Evolutionary conservation across 1,140 invertebrate species (phyloP), one percentile per base, ranked within the genome.

Genomic region (fruit fly (Drosophila melanogaster)): DNA sequence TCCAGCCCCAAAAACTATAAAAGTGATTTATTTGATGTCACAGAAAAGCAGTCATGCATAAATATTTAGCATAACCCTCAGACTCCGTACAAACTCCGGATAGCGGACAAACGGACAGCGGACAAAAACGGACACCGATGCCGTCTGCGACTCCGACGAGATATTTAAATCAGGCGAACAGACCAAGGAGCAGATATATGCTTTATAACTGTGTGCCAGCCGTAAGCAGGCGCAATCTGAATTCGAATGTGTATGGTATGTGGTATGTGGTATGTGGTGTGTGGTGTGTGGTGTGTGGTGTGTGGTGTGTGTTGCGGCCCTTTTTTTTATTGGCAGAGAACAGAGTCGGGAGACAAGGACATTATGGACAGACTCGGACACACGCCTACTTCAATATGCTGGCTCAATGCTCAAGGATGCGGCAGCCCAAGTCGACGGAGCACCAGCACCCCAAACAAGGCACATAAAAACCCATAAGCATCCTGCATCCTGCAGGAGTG

Each of bases 11-110:
- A 86, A 78, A 86, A 86, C 79, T 83, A 86, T 79, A 76, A 86
- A 86, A 86, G 83, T 87, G 83, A 86, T 86, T 86, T 86, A 86
- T 86, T 86, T 86, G 83, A 86, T 86, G 83, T 86, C 83, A 86
- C 83, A 86, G 83, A 86, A 87, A 86, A 83, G 83, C 83, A 87
- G 83, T 83, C 83, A 86, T 87, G 83, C 84, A 87, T 83, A 86
- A 86, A 87, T 86, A 86, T 87, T 86, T 86, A 86, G 83, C 83
- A 86, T 87, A 86, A 79, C 84, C 83, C 79, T 72, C 75, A 83
- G 70, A 80, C 83, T 77, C 43, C 66, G 74, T 75, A 79, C 74
- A 67, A 58, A 76, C 64, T 69, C 73, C 50, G 61, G 38, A 61
- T 24, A 41, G 26, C 67, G 67, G 43, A 71, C 67, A 50, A 44